Conservation (phyloP, 2,888 invertebrate species). For the Agrotis segetum region DNA sequence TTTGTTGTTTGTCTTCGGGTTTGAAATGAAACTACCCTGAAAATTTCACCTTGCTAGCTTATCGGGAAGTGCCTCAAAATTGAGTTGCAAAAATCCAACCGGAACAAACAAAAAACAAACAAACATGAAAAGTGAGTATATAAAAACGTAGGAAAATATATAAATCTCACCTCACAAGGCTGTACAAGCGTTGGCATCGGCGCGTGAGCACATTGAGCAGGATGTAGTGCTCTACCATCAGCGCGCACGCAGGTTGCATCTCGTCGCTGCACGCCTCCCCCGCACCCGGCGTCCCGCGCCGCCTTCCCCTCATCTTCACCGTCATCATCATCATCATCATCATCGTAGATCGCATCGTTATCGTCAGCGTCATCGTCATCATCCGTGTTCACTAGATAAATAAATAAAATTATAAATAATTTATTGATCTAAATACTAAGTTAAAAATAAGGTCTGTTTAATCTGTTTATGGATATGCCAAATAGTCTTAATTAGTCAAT, state of each 20-base stretch:
- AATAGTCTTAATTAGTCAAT: too few species aligned
- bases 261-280: slow-evolving; percentile 91
- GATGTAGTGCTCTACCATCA: slow-evolving; percentile 85
- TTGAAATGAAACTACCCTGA: too few species aligned
- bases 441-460: too few species aligned
- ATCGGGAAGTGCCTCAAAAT: too few species aligned
- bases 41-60: too few species aligned
- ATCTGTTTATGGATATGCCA: too few species aligned
- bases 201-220: slow-evolving; percentile 88
- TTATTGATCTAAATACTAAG: too few species aligned
- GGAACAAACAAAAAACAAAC: too few species aligned
- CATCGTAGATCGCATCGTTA: slow-evolving; percentile 84
- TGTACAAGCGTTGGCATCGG: slow-evolving; percentile 90
- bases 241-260: slow-evolving; percentile 90
- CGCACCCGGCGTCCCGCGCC: slow-evolving; percentile 82
- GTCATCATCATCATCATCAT: slow-evolving; percentile 77
- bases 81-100: too few species aligned
- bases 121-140: too few species aligned
- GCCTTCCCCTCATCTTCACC: slow-evolving; percentile 77
- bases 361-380: slow-evolving; percentile 81
- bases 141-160: too few species aligned
- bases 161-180: slow-evolving; percentile 85
- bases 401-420: background rate
- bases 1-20: too few species aligned
- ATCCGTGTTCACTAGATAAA: slow-evolving; percentile 71